Evolutionary conservation across 1,140 invertebrate genomes (phyloP).

Genomic region (Drosophila mauritiana): DNA sequence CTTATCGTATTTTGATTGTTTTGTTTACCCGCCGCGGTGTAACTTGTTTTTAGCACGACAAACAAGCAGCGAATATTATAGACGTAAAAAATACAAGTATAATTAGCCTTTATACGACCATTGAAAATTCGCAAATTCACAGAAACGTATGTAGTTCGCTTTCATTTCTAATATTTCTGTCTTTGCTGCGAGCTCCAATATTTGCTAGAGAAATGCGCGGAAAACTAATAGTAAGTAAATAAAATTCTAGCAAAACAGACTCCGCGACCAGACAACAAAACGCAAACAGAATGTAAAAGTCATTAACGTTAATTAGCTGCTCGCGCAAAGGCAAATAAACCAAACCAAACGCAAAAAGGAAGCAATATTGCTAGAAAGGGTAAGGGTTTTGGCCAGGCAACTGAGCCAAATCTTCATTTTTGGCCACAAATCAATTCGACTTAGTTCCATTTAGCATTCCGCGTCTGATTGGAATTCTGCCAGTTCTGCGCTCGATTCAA

Average conservation of each 20-base stretch:
- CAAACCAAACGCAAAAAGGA: background rate
- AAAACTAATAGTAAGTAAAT: slow-evolving; percentile 40
- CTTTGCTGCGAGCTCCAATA: slow-evolving; percentile 45
- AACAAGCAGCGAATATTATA: slow-evolving; percentile 4
- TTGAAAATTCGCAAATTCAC: slow-evolving; percentile 2
- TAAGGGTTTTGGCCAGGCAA: slow-evolving; percentile 1
- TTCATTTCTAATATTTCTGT: background rate
- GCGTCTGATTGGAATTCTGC: slow-evolving; percentile 11
- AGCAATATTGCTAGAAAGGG: background rate
- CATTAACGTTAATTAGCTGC: slow-evolving; percentile 61
- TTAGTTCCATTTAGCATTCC: slow-evolving; percentile 6
- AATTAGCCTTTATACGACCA: slow-evolving; percentile 2
- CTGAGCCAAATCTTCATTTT: background rate
- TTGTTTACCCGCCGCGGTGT: slow-evolving; percentile 8
- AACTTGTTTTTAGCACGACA: slow-evolving; percentile 11
- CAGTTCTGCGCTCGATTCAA: slow-evolving; percentile 2
- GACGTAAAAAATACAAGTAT: slow-evolving; percentile 8
- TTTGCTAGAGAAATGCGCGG: slow-evolving; percentile 35
- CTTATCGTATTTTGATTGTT: slow-evolving; percentile 21
- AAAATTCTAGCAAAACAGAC: slow-evolving; percentile 16
- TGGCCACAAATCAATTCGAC: slow-evolving; percentile 5
- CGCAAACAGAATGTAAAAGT: slow-evolving; percentile 42
- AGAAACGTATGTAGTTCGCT: slow-evolving; percentile 1
- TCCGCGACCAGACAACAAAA: slow-evolving; percentile 25
- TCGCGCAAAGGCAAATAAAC: slow-evolving; percentile 36